Percentiles rank a stretch among this genome's conserved stretches.
phyloP scores from a whole-genome alignment of 2,113 vertebrate species.

The Neolamprologus sp. region DNA sequence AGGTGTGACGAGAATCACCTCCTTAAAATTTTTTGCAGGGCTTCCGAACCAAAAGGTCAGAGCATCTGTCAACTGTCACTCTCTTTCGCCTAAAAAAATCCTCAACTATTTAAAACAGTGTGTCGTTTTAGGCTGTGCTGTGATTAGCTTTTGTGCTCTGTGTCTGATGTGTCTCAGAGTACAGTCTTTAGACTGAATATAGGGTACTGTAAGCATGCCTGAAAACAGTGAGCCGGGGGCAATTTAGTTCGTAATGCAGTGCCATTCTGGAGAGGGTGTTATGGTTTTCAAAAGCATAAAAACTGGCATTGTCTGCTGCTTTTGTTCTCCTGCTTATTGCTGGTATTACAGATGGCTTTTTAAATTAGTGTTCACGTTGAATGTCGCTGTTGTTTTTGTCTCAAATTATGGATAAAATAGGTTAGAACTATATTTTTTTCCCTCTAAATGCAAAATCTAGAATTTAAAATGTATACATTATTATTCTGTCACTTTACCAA shows the following conservation, averaged over 20 bases:
- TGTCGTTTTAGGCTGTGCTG: not conserved
- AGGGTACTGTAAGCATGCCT: too few species aligned
- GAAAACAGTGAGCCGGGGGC: not conserved
- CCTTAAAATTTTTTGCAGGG: not conserved
- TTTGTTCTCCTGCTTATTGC: not conserved
- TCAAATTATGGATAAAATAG: not conserved
- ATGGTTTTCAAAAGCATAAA: not conserved
- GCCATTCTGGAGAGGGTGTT: not conserved
- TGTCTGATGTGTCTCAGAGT: not conserved
- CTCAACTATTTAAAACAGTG: rapidly evolving
- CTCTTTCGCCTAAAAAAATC: not conserved
- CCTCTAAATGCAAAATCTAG: not conserved
- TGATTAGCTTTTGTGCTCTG: not conserved
- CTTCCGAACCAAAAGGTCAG: not conserved
- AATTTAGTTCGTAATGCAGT: not conserved
- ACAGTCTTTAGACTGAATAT: not conserved
- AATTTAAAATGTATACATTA: not conserved
- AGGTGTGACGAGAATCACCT: not conserved
- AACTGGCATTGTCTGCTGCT: not conserved
- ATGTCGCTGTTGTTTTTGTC: not conserved
- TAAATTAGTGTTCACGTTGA: not conserved
- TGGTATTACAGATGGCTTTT: not conserved
- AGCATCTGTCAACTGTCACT: not conserved
- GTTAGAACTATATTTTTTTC: not conserved
- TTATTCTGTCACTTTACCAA: not conserved